A percentile compares a stretch with the other conserved stretches of the same genome.
Evolutionary conservation across 2,113 vertebrate species (phyloP).

Genomic region (Elephas maximus): DNA sequence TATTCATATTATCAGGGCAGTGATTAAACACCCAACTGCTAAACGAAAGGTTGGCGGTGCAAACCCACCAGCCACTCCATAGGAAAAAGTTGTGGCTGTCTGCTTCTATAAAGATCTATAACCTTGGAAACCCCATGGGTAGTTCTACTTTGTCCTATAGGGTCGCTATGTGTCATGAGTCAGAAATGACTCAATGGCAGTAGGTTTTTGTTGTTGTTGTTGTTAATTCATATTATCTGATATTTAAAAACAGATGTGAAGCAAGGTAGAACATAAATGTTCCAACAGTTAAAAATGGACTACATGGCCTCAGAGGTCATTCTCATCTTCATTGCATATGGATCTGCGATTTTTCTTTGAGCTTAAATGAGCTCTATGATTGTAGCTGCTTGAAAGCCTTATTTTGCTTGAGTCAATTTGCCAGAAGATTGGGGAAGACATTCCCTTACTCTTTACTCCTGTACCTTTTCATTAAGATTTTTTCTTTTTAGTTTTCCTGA

Average conservation of each 20-base stretch:
- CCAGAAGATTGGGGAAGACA: not conserved
- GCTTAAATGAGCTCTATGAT: not conserved
- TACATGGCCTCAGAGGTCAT: not conserved
- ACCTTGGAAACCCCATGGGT: too few relatives aligned
- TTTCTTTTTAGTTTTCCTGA: not conserved
- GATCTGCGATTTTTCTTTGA: not conserved
- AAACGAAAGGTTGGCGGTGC: too few relatives aligned
- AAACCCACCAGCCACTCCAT: too few relatives aligned
- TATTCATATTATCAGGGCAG: not conserved
- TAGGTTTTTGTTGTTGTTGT: too few relatives aligned
- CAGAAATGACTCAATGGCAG: too few relatives aligned
- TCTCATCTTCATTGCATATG: not conserved
- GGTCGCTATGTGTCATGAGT: too few relatives aligned
- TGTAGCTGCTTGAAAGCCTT: not conserved
- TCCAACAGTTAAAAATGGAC: not conserved
- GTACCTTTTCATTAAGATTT: not conserved
- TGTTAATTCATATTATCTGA: not conserved
- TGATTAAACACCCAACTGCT: too few relatives aligned
- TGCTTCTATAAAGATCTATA: too few relatives aligned
- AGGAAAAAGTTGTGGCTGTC: too few relatives aligned
- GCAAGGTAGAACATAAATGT: not conserved
- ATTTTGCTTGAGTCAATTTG: not conserved
- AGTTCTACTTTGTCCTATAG: too few relatives aligned
- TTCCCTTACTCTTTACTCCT: not conserved
- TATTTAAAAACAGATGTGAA: constrained; percentile 23